These are phyloP conservation scores for Hemibagrus guttatus DNA, from an alignment of 2,797 vertebrate genomes.

Conservation along the genomic window DNA sequence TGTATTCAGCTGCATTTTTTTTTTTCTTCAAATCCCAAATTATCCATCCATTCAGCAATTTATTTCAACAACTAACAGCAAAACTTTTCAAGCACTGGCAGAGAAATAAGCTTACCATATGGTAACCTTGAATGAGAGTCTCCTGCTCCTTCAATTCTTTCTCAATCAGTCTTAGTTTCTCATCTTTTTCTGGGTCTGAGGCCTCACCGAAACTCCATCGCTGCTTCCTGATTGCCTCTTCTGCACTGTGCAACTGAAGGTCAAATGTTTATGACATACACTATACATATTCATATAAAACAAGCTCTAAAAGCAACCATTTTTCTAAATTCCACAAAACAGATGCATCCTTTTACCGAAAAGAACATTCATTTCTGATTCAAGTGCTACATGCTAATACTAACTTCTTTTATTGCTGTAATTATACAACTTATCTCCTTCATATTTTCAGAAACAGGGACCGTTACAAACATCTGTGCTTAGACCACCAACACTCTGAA, in stretches of 20 bases:
- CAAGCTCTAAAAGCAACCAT: background rate
- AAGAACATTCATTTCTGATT: background rate
- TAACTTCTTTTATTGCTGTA: background rate
- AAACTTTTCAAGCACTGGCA: background rate
- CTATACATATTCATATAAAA: background rate
- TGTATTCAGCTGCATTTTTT: background rate
- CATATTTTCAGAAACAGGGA: background rate
- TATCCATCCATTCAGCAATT: too few species aligned
- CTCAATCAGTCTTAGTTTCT: constrained; percentile 79
- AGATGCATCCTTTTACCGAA: background rate
- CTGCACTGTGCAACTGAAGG: constrained; percentile 78
- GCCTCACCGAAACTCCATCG: constrained; percentile 64
- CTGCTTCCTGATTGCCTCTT: constrained; percentile 75
- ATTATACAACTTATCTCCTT: background rate
- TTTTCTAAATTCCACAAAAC: background rate
- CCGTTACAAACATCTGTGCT: background rate
- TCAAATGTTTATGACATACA: background rate
- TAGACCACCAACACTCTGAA: background rate
- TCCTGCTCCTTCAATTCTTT: constrained; percentile 91
- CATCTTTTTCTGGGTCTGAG: constrained; percentile 69
- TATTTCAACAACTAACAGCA: background rate
- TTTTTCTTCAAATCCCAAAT: background rate
- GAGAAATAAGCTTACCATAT: constrained; percentile 77
- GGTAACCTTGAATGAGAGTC: constrained; percentile 89
- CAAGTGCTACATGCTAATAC: background rate